Base-by-base conservation (phyloP, 1,140 invertebrate genomes). In the Drosophila persimilis region DNA sequence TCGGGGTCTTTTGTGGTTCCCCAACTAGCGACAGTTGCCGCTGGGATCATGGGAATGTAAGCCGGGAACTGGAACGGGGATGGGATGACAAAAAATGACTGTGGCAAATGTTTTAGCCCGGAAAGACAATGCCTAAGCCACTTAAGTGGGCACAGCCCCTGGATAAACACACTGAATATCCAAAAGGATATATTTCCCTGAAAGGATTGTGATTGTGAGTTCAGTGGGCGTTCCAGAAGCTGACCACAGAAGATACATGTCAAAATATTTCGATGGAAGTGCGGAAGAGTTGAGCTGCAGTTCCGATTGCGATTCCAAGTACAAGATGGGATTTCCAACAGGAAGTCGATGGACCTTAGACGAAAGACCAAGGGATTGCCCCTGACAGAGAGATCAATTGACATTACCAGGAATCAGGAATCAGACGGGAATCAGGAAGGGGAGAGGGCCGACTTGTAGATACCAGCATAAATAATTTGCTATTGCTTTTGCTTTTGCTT, bases 101-200 rank as follows among this genome's bases (percentile, higher is more conserved):
- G 22, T 45, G 3, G 13, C 43, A 1, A 39, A 46, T 73, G 39
- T 58, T 55, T 35, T 63, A 8, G 17, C 24, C 24, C 26, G n/a
- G 15, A 6, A 20, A 29, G 39, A 56, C 52, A 62, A 75, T 69
- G 48, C 53, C 39, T 78, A 83, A 86, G 39, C 83, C 83, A 86
- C 74, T 86, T 88, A 88, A 86, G 78, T 79, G 74, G 78, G 41
- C 64, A 72, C 83, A 70, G 75, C 83, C 78, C 63, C 57, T 60
- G 58, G 26, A 57, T 44, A 73, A 73, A 73, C 71, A 73, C 54
- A 43, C 52, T 17, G 22, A 43, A 17, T 15, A 43, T 20, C 53
- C 59, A 56, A 69, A 55, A 51, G 20, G 17, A 3, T 26, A 47
- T 24, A 58, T 64, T 83, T 62, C 59, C 1, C 5, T n/a, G 31